Base-by-base conservation (phyloP, 2,113 vertebrate species). In the Alaudala cheleensis region DNA sequence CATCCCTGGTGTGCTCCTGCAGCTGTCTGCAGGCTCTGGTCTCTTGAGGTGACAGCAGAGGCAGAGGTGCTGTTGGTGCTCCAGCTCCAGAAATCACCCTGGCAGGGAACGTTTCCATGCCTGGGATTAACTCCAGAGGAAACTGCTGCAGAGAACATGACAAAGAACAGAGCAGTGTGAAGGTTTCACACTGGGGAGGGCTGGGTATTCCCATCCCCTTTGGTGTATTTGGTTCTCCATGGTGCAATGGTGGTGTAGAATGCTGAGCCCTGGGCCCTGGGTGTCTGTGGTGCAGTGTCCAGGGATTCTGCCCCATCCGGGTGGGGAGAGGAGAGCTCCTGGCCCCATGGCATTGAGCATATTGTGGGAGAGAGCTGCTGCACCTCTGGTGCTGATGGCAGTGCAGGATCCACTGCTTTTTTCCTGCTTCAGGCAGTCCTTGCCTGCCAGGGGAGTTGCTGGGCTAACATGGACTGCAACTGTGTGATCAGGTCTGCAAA, bases 201-300 rank as follows among this genome's bases (percentile, higher is more conserved):
- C 29, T 31, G 28, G 47, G 50, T 21, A 23, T 70, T 69, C 33
- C 12, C 25, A 33, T 65, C 12, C 45, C 47, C 39, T 65, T 28
- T 25, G 28, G 12, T 20, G 14, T 24, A 2, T 60, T 42, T 69
- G n/a, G 12, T 40, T 49, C 37, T 61, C 28, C 24, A 0, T n/a
- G 33, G 34, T 2, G 9, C 28, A 3, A 2, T 8, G 26, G 33
- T 23, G 81, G 12, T 11, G 26, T 51, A 8, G 44, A 19, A 8
- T 13, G 34, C 29, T 64, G 31, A n/a, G 31, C 13, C 51, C 50
- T 50, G 23, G 25, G 49, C 49, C 49, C 20, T 21, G 45, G 39
- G 6, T 23, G 5, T 12, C 18, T 0, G 19, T 3, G 71, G 15
- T 1, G 18, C 23, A 1, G 18, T 16, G 12, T 0, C 3, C 15